Conservation (phyloP, 2,888 invertebrate genomes). For the Drosophila diplacantha region DNA sequence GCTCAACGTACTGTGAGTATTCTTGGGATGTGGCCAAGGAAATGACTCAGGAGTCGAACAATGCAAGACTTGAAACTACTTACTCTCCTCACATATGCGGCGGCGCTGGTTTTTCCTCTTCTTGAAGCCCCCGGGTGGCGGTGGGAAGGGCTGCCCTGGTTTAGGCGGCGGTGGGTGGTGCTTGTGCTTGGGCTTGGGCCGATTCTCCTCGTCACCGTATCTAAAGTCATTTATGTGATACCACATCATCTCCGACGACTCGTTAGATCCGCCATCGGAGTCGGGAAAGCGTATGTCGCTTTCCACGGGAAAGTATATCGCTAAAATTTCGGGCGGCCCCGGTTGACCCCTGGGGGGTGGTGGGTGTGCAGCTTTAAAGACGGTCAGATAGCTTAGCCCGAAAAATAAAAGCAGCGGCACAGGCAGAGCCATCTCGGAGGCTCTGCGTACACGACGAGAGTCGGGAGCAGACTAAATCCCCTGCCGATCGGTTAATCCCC, state of each 20-base stretch:
- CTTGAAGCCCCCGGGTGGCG: slow-evolving; percentile 45
- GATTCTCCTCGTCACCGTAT: not conserved
- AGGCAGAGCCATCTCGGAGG: slow-evolving; percentile 30
- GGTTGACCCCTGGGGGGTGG: not conserved
- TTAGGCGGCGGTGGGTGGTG: slow-evolving; percentile 12
- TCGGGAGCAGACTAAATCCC: slow-evolving; percentile 50
- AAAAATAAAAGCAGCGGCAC: slow-evolving; percentile 30
- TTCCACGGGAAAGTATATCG: slow-evolving; percentile 49
- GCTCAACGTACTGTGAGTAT: slow-evolving; percentile 72
- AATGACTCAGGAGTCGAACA: slow-evolving; percentile 6
- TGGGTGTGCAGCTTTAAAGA: not conserved
- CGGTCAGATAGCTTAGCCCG: slow-evolving; percentile 12
- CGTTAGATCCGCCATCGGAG: not conserved
- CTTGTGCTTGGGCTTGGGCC: slow-evolving; percentile 36
- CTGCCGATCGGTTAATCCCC: slow-evolving; percentile 12
- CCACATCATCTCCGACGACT: slow-evolving; percentile 11
- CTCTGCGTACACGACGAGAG: slow-evolving; percentile 44
- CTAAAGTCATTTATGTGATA: slow-evolving; percentile 46
- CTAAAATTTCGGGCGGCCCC: not conserved
- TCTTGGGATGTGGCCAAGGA: slow-evolving; percentile 52
- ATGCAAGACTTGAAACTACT: slow-evolving; percentile 19
- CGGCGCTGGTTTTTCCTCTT: slow-evolving; percentile 25
- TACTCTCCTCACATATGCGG: slow-evolving; percentile 69
- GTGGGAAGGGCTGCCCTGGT: slow-evolving; percentile 59
- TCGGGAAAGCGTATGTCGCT: slow-evolving; percentile 50